Evolutionary conservation across 2,797 vertebrate genomes (phyloP).

Genomic region (Merluccius polli): DNA sequence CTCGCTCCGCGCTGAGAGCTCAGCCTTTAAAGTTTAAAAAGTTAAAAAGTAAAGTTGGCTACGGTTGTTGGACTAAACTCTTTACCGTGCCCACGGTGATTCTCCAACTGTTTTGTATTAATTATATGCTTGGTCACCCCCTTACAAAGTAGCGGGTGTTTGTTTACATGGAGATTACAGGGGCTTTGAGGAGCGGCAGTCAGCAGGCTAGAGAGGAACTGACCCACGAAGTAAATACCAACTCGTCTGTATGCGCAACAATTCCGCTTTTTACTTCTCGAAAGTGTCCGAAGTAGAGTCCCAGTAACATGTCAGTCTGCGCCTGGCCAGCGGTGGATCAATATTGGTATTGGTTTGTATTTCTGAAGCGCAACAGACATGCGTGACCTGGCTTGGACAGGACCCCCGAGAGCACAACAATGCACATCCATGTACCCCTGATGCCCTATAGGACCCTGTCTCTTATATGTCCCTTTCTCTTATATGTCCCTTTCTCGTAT

Average conservation of each 20-base stretch:
- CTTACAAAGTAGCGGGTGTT: no score
- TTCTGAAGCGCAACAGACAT: not conserved
- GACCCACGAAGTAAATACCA: not conserved
- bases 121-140: no score
- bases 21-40: not conserved
- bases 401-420: constrained; percentile 1
- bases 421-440: constrained; percentile 13
- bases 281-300: not conserved
- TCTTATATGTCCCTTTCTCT: no score
- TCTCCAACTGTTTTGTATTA: no score
- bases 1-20: not conserved
- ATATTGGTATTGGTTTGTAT: not conserved
- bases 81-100: no score
- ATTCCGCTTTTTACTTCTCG: not conserved
- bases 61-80: no score
- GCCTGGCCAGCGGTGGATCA: not conserved
- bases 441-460: no score
- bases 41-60: no score
- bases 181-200: no score
- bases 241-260: not conserved
- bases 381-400: constrained; percentile 5
- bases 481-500: no score
- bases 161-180: not conserved
- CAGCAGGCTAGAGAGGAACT: not conserved
- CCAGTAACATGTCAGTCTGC: not conserved